Percentiles rank a stretch among this genome's conserved stretches.
phyloP scores from a whole-genome alignment of 2,888 invertebrate genomes.

The Ceramica pisi region DNA sequence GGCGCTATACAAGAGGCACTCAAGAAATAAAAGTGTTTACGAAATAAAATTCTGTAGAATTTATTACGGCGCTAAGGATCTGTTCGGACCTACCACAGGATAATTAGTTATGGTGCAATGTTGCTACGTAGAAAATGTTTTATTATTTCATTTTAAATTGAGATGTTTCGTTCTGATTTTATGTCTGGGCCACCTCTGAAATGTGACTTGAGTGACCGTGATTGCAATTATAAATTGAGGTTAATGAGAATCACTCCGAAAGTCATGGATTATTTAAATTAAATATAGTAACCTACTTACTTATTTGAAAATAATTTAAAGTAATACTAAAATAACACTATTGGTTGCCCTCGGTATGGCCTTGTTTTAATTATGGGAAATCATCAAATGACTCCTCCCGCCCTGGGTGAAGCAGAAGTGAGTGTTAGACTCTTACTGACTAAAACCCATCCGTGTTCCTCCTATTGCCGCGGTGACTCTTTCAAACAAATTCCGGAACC shows the following conservation, averaged over 20 bases:
- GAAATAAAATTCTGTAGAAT: slow-evolving; percentile 56
- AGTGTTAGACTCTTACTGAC: too few species aligned
- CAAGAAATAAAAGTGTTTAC: slow-evolving; percentile 55
- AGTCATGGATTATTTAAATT: not conserved
- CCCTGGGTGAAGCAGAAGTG: not conserved
- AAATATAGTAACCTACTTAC: not conserved
- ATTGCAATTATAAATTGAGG: not conserved
- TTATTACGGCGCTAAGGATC: slow-evolving; percentile 45
- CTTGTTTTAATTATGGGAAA: too few species aligned
- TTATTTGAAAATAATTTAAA: too few species aligned
- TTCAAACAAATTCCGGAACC: too few species aligned
- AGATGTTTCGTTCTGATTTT: not conserved
- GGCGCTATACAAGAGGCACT: slow-evolving; percentile 61
- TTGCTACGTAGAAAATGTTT: slow-evolving; percentile 22
- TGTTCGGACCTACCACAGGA: slow-evolving; percentile 44
- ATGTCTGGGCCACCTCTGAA: not conserved
- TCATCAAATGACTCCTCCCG: too few species aligned
- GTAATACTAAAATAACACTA: too few species aligned
- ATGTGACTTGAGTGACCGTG: not conserved
- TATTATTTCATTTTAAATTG: not conserved
- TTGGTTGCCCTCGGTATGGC: too few species aligned
- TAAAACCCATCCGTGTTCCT: too few species aligned
- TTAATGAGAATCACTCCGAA: not conserved
- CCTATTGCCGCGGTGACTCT: too few species aligned
- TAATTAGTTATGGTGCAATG: slow-evolving; percentile 46